Evolutionary conservation across 1,140 invertebrate genomes (phyloP), one percentile per base, ranked within the genome.

Genomic region (Zaprionus nigranus): DNA sequence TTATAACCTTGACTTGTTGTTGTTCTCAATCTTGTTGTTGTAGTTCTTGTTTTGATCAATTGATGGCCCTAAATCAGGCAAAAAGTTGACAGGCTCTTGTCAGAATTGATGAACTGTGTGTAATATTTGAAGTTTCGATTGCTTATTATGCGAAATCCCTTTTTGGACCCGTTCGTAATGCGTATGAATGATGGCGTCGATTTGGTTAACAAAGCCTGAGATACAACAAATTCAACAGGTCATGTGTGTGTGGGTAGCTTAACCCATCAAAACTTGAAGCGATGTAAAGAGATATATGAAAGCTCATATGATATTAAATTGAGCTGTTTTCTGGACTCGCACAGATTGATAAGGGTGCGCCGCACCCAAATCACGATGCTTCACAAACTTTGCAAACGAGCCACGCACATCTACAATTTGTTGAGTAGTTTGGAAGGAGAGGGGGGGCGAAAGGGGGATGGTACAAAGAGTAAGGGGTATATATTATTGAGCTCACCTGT

Each of bases 401-500:
- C 70, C 70, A 77, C 56, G 61, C 64, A 67, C 75, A 59, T 63
- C 65, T 62, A 24, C 58, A 62, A 75, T 75, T 69, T 75, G 65
- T 69, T 57, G 46, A 62, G 46, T 56, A 59, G 34, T 17, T 34
- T 34, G 9, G 11, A 34, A 34, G 30, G 9, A 9, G 7, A 17
- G 9, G 2, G 30, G 9, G 0, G 17, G 17, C n/a, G n/a, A n/a
- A 22, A 22, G n/a, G 26, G 13, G 26, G 46, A 15, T 12, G 26
- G 11, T 26, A 46, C 17, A 57, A 11, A 30, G 54, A 49, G 36
- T 9, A 40, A 20, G 13, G 7, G 3, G 15, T 24, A 24, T 24
- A 54, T 28, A 49, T 36, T 5, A 5, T 38, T 26, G 38, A 34
- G 93, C 95, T 96, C 93, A 99, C 98, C 98, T 96, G 93, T 99